These are phyloP conservation scores for Numenius phaeopus DNA, from an alignment of 2,797 vertebrate species.

Conservation along the genomic window DNA sequence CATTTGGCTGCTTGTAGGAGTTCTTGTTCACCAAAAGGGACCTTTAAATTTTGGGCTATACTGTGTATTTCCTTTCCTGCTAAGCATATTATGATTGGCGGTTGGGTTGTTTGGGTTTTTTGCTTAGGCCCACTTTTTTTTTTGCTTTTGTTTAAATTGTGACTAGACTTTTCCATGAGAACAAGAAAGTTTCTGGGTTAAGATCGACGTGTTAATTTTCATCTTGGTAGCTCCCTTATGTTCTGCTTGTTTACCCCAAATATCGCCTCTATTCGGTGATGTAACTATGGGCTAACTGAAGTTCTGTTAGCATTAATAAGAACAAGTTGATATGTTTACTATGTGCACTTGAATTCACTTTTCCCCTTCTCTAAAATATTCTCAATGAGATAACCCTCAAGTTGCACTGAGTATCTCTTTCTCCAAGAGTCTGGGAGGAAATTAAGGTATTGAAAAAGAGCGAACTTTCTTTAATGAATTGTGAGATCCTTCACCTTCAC, in stretches of 20 bases:
- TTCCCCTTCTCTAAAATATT: background rate
- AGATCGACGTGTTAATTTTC: background rate
- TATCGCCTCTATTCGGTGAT: background rate
- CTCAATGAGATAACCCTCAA: background rate
- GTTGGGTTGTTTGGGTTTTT: background rate
- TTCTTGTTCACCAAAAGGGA: conserved; percentile 21
- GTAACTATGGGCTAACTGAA: background rate
- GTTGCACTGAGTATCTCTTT: background rate
- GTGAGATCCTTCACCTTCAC: background rate
- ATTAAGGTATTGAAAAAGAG: background rate
- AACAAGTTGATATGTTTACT: background rate
- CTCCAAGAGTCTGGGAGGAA: background rate
- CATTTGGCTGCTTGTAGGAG: background rate
- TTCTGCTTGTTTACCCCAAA: background rate
- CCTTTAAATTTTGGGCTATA: conserved; percentile 30
- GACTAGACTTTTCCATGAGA: conserved; percentile 2
- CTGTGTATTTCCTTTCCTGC: background rate
- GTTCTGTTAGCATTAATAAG: background rate
- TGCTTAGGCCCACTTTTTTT: background rate
- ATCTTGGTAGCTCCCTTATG: background rate
- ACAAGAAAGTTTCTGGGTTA: background rate
- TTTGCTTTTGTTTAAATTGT: background rate
- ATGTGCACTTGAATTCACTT: background rate
- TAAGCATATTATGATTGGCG: background rate
- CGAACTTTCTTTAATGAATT: background rate